Evolutionary conservation across 2,888 invertebrate species (phyloP), one percentile per base, ranked within the genome.

Genomic region (Odontothrips loti): DNA sequence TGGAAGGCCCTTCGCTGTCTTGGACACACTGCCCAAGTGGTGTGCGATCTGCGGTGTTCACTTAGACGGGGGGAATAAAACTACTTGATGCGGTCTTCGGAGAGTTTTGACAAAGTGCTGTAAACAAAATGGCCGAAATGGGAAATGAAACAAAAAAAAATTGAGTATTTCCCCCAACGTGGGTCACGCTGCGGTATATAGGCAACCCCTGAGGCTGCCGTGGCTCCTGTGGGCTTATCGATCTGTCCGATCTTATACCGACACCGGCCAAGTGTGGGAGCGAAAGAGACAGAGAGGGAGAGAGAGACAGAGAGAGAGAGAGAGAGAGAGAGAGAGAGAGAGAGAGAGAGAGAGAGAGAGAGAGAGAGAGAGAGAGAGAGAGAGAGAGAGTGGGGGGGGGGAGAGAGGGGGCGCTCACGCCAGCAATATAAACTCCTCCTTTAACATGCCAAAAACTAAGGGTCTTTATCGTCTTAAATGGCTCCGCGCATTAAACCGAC

Each of bases 381-480:
- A 48, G 48, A 48, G 48, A 48, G 48, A 48, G 48, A 48, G 48
- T 11, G 48, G 15, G 48, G 15, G 48, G 8, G 8, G 51, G 17
- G 51, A 51, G 58, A 58, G 58, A 58, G 58, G 15, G n/a, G 58
- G 58, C 20, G 58, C 58, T 17, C 34, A 43, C 34, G 34, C 34
- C 34, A 58, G 68, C 68, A 75, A 75, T 75, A 75, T 75, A 75
- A 75, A 75, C 68, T 75, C 68, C 68, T 75, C 68, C 68, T 75
- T 75, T 75, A 75, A 75, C 68, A 75, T 75, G 68, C 68, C 68
- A 75, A 75, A 75, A 75, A 75, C 68, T 75, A 75, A 75, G 68
- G 68, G 68, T 75, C 68, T 75, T 75, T 75, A 75, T 75, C 68
- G 68, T 75, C 68, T 75, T 75, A 75, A 75, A 75, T 75, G 68